These are phyloP conservation scores for Zosterops hypoxanthus DNA, from an alignment of 2,113 vertebrate species.

Conservation along the genomic window DNA sequence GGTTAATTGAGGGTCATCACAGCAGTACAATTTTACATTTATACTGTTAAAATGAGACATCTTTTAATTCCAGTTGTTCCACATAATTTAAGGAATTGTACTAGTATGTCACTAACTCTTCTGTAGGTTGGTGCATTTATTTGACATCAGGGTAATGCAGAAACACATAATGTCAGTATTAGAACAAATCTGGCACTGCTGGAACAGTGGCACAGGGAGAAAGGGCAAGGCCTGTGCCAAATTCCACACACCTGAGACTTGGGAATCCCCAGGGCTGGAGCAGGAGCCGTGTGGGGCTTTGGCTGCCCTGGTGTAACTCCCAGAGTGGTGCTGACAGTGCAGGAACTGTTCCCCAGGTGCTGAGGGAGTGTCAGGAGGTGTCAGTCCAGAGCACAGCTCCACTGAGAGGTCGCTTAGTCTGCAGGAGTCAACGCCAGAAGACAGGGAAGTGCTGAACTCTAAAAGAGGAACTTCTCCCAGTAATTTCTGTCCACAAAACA, in stretches of 20 bases:
- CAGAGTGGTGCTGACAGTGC: not conserved
- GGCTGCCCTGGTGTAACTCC: not conserved
- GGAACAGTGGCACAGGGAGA: not conserved
- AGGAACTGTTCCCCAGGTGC: constrained; percentile 54
- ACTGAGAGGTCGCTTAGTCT: constrained; percentile 31
- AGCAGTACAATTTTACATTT: not conserved
- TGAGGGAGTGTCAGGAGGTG: constrained; percentile 45
- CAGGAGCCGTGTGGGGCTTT: not conserved
- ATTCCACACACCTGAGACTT: not conserved
- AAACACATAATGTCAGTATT: not conserved
- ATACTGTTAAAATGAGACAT: not conserved
- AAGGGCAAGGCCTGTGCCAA: not conserved
- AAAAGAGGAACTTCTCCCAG: not conserved
- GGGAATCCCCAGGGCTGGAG: not conserved
- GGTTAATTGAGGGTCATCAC: not conserved
- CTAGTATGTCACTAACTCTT: not conserved
- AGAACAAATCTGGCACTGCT: not conserved
- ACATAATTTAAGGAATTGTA: not conserved
- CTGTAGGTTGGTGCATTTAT: not conserved
- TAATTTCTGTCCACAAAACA: not conserved
- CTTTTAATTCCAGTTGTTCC: not conserved
- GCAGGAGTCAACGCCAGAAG: constrained; percentile 36
- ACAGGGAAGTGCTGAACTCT: not conserved
- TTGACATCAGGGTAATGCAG: not conserved
- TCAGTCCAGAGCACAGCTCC: not conserved